A percentile compares a stretch with the other conserved stretches of the same genome.
These are phyloP conservation scores for Amphilophus citrinellus DNA, from an alignment of 2,113 vertebrate species.

Conservation along the genomic window DNA sequence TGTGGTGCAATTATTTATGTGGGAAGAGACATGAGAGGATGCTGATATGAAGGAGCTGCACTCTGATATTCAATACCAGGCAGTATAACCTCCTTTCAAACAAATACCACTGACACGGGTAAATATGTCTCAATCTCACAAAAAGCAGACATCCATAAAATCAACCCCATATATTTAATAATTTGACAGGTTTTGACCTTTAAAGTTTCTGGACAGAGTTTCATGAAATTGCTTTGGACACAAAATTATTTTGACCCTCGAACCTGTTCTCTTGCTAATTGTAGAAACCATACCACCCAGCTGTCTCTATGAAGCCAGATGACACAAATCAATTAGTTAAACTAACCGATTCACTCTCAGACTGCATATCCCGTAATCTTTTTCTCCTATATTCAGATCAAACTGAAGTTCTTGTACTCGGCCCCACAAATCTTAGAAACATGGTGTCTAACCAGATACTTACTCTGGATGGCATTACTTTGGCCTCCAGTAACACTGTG, in stretches of 20 bases:
- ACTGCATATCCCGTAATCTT: background rate
- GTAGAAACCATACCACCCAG: too few species aligned
- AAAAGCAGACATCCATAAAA: background rate
- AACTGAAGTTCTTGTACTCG: background rate
- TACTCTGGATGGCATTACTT: background rate
- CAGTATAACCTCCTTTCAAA: background rate
- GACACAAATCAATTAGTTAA: background rate
- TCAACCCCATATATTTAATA: too few species aligned
- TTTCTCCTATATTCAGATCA: background rate
- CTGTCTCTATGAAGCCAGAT: background rate
- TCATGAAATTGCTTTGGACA: background rate
- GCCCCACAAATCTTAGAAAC: background rate
- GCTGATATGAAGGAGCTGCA: background rate
- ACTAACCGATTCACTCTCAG: too few species aligned
- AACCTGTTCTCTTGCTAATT: background rate
- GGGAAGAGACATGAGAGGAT: conserved; percentile 2
- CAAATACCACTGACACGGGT: background rate
- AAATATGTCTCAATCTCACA: background rate
- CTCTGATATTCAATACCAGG: background rate
- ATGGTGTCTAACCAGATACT: background rate
- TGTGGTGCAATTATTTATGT: conserved; percentile 22
- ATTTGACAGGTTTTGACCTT: background rate
- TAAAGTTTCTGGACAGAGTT: background rate
- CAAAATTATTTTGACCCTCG: background rate
- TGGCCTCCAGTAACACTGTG: background rate